A percentile compares a stretch with the other conserved stretches of the same genome.
Conservation (phyloP, 2,797 vertebrate genomes). For the Prionace glauca region DNA sequence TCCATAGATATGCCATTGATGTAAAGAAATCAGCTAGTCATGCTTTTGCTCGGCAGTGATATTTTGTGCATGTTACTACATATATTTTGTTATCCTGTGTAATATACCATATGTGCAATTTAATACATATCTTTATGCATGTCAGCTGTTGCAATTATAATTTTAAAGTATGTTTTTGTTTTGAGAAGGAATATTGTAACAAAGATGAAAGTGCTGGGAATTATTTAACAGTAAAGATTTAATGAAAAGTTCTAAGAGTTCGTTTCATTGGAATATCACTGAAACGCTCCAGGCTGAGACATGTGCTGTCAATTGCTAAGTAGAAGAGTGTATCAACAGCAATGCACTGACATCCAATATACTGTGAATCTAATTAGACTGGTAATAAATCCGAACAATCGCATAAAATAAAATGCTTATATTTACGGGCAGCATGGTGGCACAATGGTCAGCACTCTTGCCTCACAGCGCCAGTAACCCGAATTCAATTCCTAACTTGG, state of each 20-base stretch:
- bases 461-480: no score
- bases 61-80: not conserved
- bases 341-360: not conserved
- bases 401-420: not conserved
- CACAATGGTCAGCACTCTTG: no score
- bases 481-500: no score
- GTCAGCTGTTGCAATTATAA: not conserved
- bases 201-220: not conserved
- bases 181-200: not conserved
- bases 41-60: not conserved
- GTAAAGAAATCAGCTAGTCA: not conserved
- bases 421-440: no score
- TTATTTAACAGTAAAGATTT: not conserved
- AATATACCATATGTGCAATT: not conserved
- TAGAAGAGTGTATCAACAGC: not conserved
- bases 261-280: not conserved
- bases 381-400: not conserved
- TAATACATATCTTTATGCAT: not conserved
- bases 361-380: not conserved
- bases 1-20: not conserved
- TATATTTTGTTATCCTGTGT: not conserved
- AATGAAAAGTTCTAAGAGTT: not conserved
- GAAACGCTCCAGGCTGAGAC: not conserved
- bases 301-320: not conserved
- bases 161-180: not conserved